Evolutionary conservation across 2,797 vertebrate species (phyloP).

Genomic region (Sebastes melanostomus): DNA sequence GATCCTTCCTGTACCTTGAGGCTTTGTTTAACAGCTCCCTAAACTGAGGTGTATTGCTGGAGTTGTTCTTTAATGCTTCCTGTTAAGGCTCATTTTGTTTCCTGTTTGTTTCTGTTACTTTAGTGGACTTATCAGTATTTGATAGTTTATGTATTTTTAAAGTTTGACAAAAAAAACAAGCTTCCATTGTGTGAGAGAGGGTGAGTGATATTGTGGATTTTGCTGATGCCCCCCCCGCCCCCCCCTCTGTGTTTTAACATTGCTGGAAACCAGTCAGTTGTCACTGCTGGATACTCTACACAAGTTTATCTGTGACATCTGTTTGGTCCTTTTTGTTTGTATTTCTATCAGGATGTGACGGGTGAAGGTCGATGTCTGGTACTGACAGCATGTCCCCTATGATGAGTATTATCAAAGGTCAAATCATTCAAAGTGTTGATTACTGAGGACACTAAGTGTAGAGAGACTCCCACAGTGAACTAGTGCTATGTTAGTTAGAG

Average conservation of each 20-base stretch:
- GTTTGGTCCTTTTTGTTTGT: conserved; percentile 50
- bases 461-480: conserved; percentile 44
- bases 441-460: conserved; percentile 29
- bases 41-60: conserved; percentile 46
- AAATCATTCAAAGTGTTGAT: conserved; percentile 53
- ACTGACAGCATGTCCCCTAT: conserved; percentile 48
- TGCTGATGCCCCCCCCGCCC: conserved; percentile 6
- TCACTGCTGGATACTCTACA: conserved; percentile 44
- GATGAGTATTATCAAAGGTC: conserved; percentile 78
- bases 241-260: conserved; percentile 44
- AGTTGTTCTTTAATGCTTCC: conserved; percentile 64
- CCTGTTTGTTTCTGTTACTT: conserved; percentile 60
- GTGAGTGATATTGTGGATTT: conserved; percentile 41
- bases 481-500: conserved; percentile 38
- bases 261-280: conserved; percentile 49
- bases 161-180: conserved; percentile 66
- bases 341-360: conserved; percentile 56
- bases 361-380: conserved; percentile 43
- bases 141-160: conserved; percentile 78
- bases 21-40: conserved; percentile 45
- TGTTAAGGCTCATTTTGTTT: conserved; percentile 27
- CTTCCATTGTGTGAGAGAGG: conserved; percentile 66
- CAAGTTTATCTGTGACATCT: conserved; percentile 38
- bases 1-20: conserved; percentile 39
- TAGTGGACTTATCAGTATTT: conserved; percentile 83